A percentile compares a stretch with the other conserved stretches of the same genome.
Evolutionary conservation across 2,113 vertebrate genomes (phyloP).

Genomic region (Atractosteus spatula): DNA sequence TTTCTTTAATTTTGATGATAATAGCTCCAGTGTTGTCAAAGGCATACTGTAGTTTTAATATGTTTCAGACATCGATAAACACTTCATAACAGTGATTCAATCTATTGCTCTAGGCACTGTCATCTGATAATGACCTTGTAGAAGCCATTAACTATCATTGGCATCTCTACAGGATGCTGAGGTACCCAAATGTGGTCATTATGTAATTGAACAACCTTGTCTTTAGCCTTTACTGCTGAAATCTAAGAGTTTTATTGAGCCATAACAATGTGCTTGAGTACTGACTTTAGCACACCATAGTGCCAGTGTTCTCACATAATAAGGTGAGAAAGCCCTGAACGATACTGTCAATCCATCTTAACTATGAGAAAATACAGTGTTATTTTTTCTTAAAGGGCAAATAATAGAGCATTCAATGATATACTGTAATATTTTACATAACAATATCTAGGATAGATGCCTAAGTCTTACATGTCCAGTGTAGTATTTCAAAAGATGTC

Average conservation of each 20-base stretch:
- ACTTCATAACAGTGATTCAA: constrained; percentile 19
- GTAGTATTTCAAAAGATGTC: too few species aligned
- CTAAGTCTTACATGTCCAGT: too few species aligned
- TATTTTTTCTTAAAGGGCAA: too few species aligned
- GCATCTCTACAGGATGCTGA: background rate
- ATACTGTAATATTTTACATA: too few species aligned
- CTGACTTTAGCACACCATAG: background rate
- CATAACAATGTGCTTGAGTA: background rate
- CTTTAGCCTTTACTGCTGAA: background rate
- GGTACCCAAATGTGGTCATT: background rate
- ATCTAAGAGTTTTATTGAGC: background rate
- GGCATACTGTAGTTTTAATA: constrained; percentile 4
- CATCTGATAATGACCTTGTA: constrained; percentile 18
- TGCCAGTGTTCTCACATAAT: background rate
- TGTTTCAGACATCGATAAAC: constrained; percentile 16
- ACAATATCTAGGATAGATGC: too few species aligned
- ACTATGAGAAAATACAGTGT: too few species aligned
- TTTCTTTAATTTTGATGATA: background rate
- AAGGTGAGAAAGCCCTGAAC: too few species aligned
- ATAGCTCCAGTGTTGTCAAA: background rate
- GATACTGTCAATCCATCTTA: too few species aligned
- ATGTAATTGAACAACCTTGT: background rate
- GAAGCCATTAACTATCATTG: background rate
- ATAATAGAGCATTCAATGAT: too few species aligned
- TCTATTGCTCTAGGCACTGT: constrained; percentile 6